These are phyloP conservation scores for Falco rusticolus DNA, from an alignment of 2,797 vertebrate genomes.

Conservation along the genomic window DNA sequence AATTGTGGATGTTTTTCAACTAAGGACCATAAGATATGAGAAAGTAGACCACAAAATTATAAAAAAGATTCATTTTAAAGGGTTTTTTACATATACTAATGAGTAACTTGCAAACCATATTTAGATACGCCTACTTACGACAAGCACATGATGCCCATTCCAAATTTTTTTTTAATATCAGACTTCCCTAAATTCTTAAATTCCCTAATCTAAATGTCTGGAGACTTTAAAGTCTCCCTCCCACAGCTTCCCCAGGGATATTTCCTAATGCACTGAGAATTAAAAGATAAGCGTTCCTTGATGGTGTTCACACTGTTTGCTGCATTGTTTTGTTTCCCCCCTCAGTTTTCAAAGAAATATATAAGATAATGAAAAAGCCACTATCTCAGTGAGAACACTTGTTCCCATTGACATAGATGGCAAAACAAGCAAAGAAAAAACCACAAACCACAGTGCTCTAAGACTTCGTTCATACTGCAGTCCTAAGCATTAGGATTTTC, in stretches of 20 bases:
- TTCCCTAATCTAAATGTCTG: background rate
- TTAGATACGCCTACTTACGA: background rate
- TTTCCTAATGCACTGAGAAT: constrained; percentile 2
- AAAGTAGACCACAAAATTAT: background rate
- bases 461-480: background rate
- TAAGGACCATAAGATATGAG: background rate
- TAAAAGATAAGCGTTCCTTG: background rate
- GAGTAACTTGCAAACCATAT: background rate
- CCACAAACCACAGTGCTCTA: background rate
- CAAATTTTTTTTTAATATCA: background rate
- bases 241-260: constrained; percentile 22
- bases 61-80: background rate
- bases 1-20: background rate
- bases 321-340: constrained; percentile 20
- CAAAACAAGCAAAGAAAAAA: background rate
- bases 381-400: background rate
- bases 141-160: background rate
- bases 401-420: background rate
- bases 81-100: background rate
- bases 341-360: background rate
- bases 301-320: background rate
- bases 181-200: constrained; percentile 26
- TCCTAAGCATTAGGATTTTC: background rate
- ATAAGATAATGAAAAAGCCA: background rate
- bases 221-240: background rate